Evolutionary conservation across 1,140 invertebrate genomes (phyloP).

Genomic region (Helicoverpa armigera): DNA sequence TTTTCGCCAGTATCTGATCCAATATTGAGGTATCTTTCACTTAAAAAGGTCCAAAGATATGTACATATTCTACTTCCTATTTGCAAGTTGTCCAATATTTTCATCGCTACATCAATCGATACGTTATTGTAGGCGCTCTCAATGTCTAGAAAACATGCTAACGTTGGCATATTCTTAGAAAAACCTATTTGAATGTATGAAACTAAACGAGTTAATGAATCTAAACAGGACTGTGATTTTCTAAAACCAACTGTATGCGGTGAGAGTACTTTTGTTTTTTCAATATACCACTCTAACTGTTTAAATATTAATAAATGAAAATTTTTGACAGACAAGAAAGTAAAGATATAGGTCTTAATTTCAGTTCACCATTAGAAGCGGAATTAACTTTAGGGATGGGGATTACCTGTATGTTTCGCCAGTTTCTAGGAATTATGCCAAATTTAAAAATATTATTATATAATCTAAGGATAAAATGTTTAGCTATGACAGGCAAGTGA

Average conservation of each 20-base stretch:
- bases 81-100: not conserved
- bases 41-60: not conserved
- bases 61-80: not conserved
- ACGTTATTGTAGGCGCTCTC: constrained; percentile 11
- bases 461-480: not conserved
- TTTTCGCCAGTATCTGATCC: not conserved
- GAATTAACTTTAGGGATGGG: not conserved
- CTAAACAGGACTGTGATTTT: not conserved
- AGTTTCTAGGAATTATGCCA: not conserved
- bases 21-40: not conserved
- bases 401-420: not conserved
- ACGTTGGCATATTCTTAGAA: constrained; percentile 2
- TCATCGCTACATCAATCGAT: not conserved
- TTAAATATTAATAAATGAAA: not conserved
- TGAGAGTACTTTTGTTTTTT: not conserved
- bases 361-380: not conserved
- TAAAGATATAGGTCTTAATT: not conserved
- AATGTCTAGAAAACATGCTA: constrained; percentile 9
- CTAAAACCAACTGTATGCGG: not conserved
- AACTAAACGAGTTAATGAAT: not conserved
- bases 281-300: not conserved
- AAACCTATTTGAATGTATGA: not conserved
- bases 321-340: constrained; percentile 3
- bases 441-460: not conserved
- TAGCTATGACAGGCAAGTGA: not conserved